Evolutionary conservation across 2,113 vertebrate genomes (phyloP).

Genomic region (Sarotherodon lohbergeri): DNA sequence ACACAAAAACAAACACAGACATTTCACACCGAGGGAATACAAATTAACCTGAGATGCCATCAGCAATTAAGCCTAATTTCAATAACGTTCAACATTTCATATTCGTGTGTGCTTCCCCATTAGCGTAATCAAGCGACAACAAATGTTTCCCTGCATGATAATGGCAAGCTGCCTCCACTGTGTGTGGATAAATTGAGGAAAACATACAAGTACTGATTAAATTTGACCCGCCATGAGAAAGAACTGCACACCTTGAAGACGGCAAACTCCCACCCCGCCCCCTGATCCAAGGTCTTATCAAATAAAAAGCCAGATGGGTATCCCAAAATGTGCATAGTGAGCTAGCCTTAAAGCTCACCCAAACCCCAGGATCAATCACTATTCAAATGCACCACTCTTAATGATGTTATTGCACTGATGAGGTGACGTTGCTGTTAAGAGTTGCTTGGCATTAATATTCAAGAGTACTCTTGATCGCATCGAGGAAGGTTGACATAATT

Average conservation of each 20-base stretch:
- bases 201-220: slow-evolving; percentile 60
- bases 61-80: slow-evolving; percentile 79
- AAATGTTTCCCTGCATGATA: slow-evolving; percentile 76
- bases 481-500: slow-evolving; percentile 52
- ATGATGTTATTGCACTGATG: slow-evolving; percentile 66
- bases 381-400: slow-evolving; percentile 52
- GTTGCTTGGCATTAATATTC: slow-evolving; percentile 64
- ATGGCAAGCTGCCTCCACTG: slow-evolving; percentile 61
- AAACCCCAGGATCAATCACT: slow-evolving; percentile 57
- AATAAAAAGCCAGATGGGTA: slow-evolving; percentile 30
- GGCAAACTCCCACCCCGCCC: not conserved
- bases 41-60: slow-evolving; percentile 78
- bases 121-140: slow-evolving; percentile 77
- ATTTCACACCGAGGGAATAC: slow-evolving; percentile 68
- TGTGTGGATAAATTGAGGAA: slow-evolving; percentile 56
- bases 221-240: slow-evolving; percentile 50
- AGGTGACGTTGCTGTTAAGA: slow-evolving; percentile 48
- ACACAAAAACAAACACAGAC: slow-evolving; percentile 60
- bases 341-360: slow-evolving; percentile 34
- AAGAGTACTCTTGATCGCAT: slow-evolving; percentile 33
- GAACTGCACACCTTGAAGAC: slow-evolving; percentile 15
- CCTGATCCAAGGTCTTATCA: slow-evolving; percentile 32
- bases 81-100: slow-evolving; percentile 77
- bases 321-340: slow-evolving; percentile 25
- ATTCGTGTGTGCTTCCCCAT: slow-evolving; percentile 71